These are phyloP conservation scores for Nephotettix cincticeps DNA, from an alignment of 1,140 invertebrate genomes.

Conservation along the genomic window DNA sequence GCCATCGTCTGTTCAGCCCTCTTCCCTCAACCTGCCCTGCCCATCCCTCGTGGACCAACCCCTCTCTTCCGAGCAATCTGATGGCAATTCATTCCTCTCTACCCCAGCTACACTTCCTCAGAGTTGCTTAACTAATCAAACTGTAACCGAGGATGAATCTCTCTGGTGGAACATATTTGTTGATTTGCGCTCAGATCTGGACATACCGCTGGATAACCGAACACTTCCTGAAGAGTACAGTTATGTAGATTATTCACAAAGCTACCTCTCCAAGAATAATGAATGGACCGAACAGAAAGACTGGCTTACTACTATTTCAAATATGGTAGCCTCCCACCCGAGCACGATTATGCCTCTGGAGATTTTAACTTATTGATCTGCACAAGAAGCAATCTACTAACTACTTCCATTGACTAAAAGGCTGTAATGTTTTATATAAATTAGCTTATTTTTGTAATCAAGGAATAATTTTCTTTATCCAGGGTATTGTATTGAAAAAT, in stretches of 20 bases:
- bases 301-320: constrained; percentile 4
- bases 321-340: neutral
- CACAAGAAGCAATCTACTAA: neutral
- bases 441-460: constrained; percentile 19
- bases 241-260: too few relatives aligned
- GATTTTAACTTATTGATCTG: neutral
- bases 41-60: neutral
- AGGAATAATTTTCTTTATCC: neutral
- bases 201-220: too few relatives aligned
- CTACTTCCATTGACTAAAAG: neutral
- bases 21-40: neutral
- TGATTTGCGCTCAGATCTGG: too few relatives aligned
- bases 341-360: neutral
- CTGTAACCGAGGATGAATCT: too few relatives aligned
- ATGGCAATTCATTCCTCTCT: too few relatives aligned
- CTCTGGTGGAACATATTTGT: too few relatives aligned
- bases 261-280: too few relatives aligned
- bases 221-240: too few relatives aligned
- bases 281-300: neutral
- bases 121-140: too few relatives aligned
- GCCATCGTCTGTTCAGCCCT: neutral
- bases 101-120: too few relatives aligned
- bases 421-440: constrained; percentile 11
- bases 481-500: neutral
- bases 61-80: too few relatives aligned